Evolutionary conservation across 2,888 invertebrate species (phyloP).

Genomic region (Eumacrocentrus americanus): DNA sequence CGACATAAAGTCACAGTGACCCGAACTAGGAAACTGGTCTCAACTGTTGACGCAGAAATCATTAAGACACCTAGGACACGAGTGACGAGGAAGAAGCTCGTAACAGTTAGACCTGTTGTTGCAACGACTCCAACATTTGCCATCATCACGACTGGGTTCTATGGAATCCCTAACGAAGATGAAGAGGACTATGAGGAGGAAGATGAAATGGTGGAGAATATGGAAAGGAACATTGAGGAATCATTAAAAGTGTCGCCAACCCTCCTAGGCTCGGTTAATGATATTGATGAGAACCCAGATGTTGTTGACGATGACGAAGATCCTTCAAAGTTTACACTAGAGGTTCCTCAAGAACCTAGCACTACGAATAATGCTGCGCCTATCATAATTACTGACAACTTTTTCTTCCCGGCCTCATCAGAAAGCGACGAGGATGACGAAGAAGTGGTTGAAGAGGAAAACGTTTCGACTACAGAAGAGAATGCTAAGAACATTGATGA

Average conservation of each 20-base stretch:
- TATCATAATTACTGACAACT: constrained; percentile 58
- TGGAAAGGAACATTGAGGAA: constrained; percentile 31
- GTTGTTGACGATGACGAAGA: constrained; percentile 14
- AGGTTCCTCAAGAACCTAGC: constrained; percentile 27
- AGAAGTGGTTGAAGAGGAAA: constrained; percentile 20
- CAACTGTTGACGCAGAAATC: constrained; percentile 37
- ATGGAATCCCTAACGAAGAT: constrained; percentile 44
- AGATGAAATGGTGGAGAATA: constrained; percentile 26
- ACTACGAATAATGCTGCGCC: constrained; percentile 40
- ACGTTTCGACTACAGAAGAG: constrained; percentile 21
- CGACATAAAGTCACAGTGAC: constrained; percentile 57
- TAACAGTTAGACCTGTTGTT: constrained; percentile 51
- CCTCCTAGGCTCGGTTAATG: constrained; percentile 46
- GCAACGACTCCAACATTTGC: constrained; percentile 51
- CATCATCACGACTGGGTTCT: constrained; percentile 59
- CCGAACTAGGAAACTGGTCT: constrained; percentile 52
- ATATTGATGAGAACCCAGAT: constrained; percentile 43
- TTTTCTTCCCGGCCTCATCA: constrained; percentile 50
- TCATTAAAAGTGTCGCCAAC: constrained; percentile 40
- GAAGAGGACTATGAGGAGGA: constrained; percentile 44
- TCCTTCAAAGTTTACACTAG: constrained; percentile 26
- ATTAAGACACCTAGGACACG: constrained; percentile 36
- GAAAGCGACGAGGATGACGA: constrained; percentile 38
- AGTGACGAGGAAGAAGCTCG: constrained; percentile 54
- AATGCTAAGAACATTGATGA: constrained; percentile 29